phyloP scores from a whole-genome alignment of 2,888 invertebrate genomes.

The Ophion costatus region DNA sequence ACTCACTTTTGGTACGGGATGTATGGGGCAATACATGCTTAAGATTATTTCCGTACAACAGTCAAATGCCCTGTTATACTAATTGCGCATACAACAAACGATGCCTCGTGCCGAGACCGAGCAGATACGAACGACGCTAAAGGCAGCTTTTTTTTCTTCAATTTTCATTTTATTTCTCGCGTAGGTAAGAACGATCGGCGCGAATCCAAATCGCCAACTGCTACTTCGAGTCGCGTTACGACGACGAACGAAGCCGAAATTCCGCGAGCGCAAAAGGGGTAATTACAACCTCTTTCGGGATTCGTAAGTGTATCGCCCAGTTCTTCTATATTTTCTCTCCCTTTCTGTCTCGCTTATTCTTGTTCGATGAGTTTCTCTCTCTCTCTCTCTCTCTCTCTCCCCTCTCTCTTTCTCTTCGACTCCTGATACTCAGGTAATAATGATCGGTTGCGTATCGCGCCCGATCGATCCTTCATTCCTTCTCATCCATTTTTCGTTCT shows the following conservation, averaged over 20 bases:
- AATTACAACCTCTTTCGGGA: conserved; percentile 50
- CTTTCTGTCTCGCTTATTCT: no score
- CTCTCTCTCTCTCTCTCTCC: no score
- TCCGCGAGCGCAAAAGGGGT: conserved; percentile 41
- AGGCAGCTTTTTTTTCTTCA: conserved; percentile 32
- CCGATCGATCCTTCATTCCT: conserved; percentile 7
- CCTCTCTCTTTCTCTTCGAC: not conserved
- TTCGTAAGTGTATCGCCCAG: conserved; percentile 14
- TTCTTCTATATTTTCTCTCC: not conserved
- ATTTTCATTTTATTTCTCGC: not conserved
- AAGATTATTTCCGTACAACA: no score
- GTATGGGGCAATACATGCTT: no score
- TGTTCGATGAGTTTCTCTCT: not conserved
- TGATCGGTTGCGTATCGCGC: conserved; percentile 41
- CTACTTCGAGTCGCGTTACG: conserved; percentile 47
- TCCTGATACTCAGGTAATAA: conserved; percentile 41
- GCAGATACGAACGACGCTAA: conserved; percentile 19
- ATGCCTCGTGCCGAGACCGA: conserved; percentile 16
- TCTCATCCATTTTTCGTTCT: not conserved
- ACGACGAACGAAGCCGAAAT: conserved; percentile 14
- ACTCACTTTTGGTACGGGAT: no score
- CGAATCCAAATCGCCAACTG: conserved; percentile 37
- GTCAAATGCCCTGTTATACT: not conserved
- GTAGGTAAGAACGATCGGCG: conserved; percentile 40
- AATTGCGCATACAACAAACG: conserved; percentile 29